Evolutionary conservation across 2,888 invertebrate genomes (phyloP).

Genomic region (Dorcus hopei): DNA sequence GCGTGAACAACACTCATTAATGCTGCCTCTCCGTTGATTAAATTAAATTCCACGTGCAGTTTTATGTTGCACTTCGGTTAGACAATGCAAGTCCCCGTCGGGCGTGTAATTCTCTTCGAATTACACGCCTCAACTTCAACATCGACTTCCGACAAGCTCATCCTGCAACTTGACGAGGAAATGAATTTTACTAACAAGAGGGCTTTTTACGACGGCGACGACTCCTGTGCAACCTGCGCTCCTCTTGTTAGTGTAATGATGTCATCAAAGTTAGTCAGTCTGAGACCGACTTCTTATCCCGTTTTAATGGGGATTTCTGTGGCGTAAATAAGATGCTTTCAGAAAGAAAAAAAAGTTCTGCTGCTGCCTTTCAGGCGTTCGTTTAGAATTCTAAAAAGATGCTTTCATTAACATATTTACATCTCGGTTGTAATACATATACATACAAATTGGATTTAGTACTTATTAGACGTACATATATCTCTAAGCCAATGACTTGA

Average conservation of each 20-base stretch:
- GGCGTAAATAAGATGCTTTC: too few relatives aligned
- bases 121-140: slow-evolving; percentile 27
- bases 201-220: slow-evolving; percentile 8
- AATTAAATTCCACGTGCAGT: slow-evolving; percentile 10
- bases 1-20: slow-evolving; percentile 20
- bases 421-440: too few relatives aligned
- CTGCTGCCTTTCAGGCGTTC: too few relatives aligned
- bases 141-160: slow-evolving; percentile 24
- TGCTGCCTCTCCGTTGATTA: slow-evolving; percentile 14
- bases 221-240: background rate
- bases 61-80: slow-evolving; percentile 12
- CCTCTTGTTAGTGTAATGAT: slow-evolving; percentile 6
- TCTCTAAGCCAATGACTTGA: too few relatives aligned
- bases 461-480: too few relatives aligned
- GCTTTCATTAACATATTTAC: too few relatives aligned
- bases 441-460: too few relatives aligned
- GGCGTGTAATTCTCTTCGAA: slow-evolving; percentile 22
- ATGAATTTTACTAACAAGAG: slow-evolving; percentile 20
- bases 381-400: too few relatives aligned
- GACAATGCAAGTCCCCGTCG: slow-evolving; percentile 12
- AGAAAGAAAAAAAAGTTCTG: too few relatives aligned
- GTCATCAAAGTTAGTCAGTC: slow-evolving; percentile 8
- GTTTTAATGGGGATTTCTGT: too few relatives aligned
- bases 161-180: slow-evolving; percentile 21
- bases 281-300: too few relatives aligned